Evolutionary conservation across 2,888 invertebrate species (phyloP).

Genomic region (Himalopsyche anomala): DNA sequence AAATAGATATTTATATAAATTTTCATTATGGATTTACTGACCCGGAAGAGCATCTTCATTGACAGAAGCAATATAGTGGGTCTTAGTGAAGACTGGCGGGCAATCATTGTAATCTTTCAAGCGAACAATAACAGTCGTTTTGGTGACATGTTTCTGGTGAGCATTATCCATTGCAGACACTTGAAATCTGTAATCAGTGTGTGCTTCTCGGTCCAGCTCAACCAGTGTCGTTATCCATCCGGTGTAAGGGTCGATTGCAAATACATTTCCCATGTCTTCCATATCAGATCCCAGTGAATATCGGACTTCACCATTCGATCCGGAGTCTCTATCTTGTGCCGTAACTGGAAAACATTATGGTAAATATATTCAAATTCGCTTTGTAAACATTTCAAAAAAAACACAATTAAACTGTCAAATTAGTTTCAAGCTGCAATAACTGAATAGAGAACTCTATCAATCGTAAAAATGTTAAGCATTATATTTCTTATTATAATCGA

Average conservation of each 20-base stretch:
- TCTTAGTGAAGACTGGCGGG: constrained; percentile 85
- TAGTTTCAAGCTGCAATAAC: neutral
- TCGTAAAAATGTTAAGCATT: too few species aligned
- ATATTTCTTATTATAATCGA: too few species aligned
- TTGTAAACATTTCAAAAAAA: too few species aligned
- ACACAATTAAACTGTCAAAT: neutral
- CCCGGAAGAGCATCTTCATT: constrained; percentile 86
- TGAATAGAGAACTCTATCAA: neutral
- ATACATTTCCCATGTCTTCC: constrained; percentile 81
- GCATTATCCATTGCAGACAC: constrained; percentile 89
- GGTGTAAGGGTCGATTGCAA: constrained; percentile 90
- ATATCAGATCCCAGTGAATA: constrained; percentile 85
- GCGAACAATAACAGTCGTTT: constrained; percentile 86
- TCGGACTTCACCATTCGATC: constrained; percentile 89
- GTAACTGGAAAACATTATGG: constrained; percentile 69
- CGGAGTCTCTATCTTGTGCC: constrained; percentile 82
- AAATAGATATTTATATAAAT: neutral
- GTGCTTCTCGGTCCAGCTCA: constrained; percentile 85
- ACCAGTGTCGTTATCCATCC: constrained; percentile 91
- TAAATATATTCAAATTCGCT: too few species aligned
- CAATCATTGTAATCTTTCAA: constrained; percentile 95
- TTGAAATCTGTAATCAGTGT: constrained; percentile 85
- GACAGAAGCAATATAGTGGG: constrained; percentile 81
- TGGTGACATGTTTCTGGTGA: constrained; percentile 81
- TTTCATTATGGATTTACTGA: constrained; percentile 32